Conservation (phyloP, 1,140 invertebrate genomes). For the Sweltsa coloradensis region DNA sequence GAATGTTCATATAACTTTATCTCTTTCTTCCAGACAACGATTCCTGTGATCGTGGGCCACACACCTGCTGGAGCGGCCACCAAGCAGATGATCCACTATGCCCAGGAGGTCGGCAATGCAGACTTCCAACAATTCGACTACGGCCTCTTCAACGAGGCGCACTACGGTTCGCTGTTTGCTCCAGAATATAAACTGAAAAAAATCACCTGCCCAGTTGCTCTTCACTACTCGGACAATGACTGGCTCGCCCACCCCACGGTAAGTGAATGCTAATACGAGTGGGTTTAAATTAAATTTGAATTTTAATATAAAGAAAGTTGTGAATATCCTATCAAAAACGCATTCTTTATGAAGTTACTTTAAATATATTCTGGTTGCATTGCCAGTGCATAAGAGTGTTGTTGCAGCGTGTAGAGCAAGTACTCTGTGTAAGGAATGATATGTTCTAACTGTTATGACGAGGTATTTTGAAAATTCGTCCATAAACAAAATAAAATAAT, state of each 20-base stretch:
- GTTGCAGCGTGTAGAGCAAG: too few relatives aligned
- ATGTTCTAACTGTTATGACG: too few relatives aligned
- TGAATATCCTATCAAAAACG: too few relatives aligned
- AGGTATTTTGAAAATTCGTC: too few relatives aligned
- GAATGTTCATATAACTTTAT: neutral
- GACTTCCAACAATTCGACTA: slow-evolving; percentile 27
- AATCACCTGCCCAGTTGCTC: slow-evolving; percentile 38
- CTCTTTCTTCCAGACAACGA: slow-evolving; percentile 39
- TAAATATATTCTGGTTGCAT: too few relatives aligned
- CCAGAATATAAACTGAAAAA: slow-evolving; percentile 39
- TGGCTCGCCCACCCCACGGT: slow-evolving; percentile 1
- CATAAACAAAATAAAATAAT: too few relatives aligned
- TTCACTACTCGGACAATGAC: slow-evolving; percentile 49
- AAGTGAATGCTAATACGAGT: slow-evolving; percentile 2
- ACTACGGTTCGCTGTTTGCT: slow-evolving; percentile 33
- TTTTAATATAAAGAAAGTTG: too few relatives aligned
- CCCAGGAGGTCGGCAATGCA: slow-evolving; percentile 56
- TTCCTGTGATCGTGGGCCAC: slow-evolving; percentile 64
- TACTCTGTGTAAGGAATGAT: too few relatives aligned
- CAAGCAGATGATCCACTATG: slow-evolving; percentile 64
- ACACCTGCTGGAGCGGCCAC: slow-evolving; percentile 72
- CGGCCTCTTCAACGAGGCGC: slow-evolving; percentile 25
- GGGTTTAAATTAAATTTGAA: too few relatives aligned
- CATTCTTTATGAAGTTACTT: too few relatives aligned
- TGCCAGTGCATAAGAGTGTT: too few relatives aligned